Evolutionary conservation across 2,113 vertebrate species (phyloP), one percentile per base, ranked within the genome.

Genomic region (Crotalus viridis): DNA sequence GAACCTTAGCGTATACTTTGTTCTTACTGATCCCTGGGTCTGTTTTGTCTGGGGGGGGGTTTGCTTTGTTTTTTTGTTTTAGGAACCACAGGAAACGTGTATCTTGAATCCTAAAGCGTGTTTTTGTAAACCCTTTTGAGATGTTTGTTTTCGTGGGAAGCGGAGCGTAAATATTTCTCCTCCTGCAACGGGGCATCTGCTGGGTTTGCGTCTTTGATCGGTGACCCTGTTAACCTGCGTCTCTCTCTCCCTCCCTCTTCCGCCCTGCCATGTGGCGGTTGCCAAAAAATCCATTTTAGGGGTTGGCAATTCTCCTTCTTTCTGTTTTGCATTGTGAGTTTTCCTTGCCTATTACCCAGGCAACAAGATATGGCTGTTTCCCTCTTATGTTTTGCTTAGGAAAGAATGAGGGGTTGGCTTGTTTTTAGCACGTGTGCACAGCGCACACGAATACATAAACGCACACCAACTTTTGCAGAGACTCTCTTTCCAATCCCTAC

Each of bases 361-460:
- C 89, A 81, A 81, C 89, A 33, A 24, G 64, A 17, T 22, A 4
- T 5, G 55, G 12, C 39, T 74, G 1, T 56, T 43, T 54, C 81
- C 39, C 43, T 51, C 61, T 26, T 21, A 8, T n/a, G 3, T 85
- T 54, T 33, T 59, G 39, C n/a, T 43, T 8, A 9, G 39, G 4
- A 10, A 69, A 69, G 28, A 69, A 69, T 33, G 28, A 13, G 13
- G 64, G 64, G 15, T 3, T 69, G 28, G 13, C 28, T 69, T 33
- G 64, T 33, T 69, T 69, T 69, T 17, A 33, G 64, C 61, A n/a
- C 1, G 26, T 26, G 1, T 6, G n/a, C 2, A 8, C 0, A 6
- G 48, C 1, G 0, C 6, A 6, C 69, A 33, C 26, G 2, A 15
- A 21, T 0, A 81, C 17, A 10, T 17, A 43, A 21, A 81, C 7